Evolutionary conservation across 2,888 invertebrate species (phyloP), one percentile per base, ranked within the genome.

Genomic region (Alsophila aescularia): DNA sequence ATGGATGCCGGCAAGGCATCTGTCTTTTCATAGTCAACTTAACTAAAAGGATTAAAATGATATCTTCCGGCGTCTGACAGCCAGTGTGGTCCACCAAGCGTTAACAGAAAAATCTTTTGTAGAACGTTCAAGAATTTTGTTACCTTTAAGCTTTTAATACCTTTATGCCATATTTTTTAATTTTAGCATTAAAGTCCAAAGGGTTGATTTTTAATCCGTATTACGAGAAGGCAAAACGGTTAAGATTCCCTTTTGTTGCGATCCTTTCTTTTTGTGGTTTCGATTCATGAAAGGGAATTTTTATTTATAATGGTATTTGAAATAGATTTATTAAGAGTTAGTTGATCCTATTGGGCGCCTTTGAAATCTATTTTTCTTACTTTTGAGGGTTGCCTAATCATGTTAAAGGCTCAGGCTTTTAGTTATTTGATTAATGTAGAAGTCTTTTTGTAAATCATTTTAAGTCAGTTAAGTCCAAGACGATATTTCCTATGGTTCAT

Each of bases 11-110:
- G 70, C 74, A 75, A 83, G 77, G 86, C 86, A 87, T 89, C 87
- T 87, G 87, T 87, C 89, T 82, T 87, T 88, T 89, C 87, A 90
- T 89, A 89, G 88, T 81, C 89, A 90, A 90, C 90, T 91, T 90
- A 89, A 87, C 89, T 90, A 91, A 91, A 91, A 89, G 91, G 91
- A 91, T 91, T 90, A 90, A 88, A 90, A 90, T 88, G 86, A 90
- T 90, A 89, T 87, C 90, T 90, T 90, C 89, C 89, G 87, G 83
- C 85, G 80, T 82, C 84, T 85, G 83, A 83, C 90, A 87, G 77
- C 79, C 86, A 87, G 90, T 91, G 90, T 90, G 91, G 90, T 89
- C 91, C 75, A 61, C 81, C 74, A 72, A 88, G 81, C 90, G 88
- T 88, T 84, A 90, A 90, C 85, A 80, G 78, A 83, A 79, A 79